Evolutionary conservation across 2,888 invertebrate genomes (phyloP), one percentile per base, ranked within the genome.

Genomic region (Apamea anceps): DNA sequence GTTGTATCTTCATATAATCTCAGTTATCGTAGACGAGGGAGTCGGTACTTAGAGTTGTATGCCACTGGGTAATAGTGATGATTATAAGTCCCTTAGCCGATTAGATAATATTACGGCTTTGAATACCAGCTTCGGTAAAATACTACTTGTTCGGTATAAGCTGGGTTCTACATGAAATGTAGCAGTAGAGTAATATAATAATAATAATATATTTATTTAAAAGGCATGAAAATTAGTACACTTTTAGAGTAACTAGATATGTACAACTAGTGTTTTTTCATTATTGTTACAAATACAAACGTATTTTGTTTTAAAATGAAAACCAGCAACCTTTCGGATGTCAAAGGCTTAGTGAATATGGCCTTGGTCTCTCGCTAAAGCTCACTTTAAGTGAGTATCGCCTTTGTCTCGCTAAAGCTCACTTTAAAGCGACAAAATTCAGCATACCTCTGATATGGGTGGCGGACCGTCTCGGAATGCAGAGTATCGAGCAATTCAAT

Each of bases 401-500:
- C 21, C 10, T 51, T 18, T n/a, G 5, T 37, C 1, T 57, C 25
- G 15, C 32, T 37, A 67, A 72, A 63, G 62, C 10, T 72, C 10
- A n/a, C 12, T 37, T 32, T 45, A 45, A 51, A 51, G 51, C 18
- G 42, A 63, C 32, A 68, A 75, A 63, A 75, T 60, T 73, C 63
- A 67, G 74, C 68, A 74, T 77, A 62, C 45, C 54, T 68, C 42
- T 68, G 51, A 32, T 81, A 74, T 80, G 79, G 80, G 85, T 77
- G 77, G 84, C 63, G 77, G 65, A 68, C 65, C 54, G 72, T 75
- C 79, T 70, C 57, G 78, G 87, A 88, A 87, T 87, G 88, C 78
- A 77, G 83, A 77, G 80, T 82, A 86, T 77, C 82, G 81, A 72
- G 80, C 87, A 77, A 79, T 80, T 80, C 77, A 82, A 88, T 90